A percentile compares a stretch with the other conserved stretches of the same genome.
Conservation (phyloP, 2,113 vertebrate genomes). For the Octodon degus region DNA sequence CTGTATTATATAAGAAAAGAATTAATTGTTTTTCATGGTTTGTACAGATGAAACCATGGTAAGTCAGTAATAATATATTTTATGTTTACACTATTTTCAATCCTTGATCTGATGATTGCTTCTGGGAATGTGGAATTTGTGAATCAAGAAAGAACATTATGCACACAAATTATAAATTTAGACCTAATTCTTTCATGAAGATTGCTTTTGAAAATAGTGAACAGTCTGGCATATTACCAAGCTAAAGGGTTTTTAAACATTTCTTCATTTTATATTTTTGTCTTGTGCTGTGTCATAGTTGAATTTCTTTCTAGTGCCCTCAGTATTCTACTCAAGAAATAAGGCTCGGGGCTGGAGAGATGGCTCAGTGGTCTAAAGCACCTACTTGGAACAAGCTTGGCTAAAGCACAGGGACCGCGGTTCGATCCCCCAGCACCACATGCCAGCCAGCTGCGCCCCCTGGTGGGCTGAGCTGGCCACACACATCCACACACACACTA, state of each 20-base stretch:
- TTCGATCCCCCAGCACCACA: too few species aligned
- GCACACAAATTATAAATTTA: background rate
- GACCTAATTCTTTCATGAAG: conserved; percentile 2
- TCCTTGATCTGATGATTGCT: background rate
- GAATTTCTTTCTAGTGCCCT: background rate
- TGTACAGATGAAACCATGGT: background rate
- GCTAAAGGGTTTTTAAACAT: background rate
- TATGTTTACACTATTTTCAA: background rate
- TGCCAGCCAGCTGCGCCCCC: too few species aligned
- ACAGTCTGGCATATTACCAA: background rate
- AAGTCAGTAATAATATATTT: too few species aligned
- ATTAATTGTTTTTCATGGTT: background rate
- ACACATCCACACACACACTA: too few species aligned
- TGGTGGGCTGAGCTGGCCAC: too few species aligned
- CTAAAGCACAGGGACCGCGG: too few species aligned
- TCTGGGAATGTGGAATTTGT: background rate
- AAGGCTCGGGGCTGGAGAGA: too few species aligned
- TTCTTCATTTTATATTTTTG: background rate
- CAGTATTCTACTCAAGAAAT: background rate
- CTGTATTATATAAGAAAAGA: background rate
- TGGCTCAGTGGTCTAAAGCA: too few species aligned
- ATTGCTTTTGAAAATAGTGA: background rate
- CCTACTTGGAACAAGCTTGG: too few species aligned
- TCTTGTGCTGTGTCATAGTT: background rate
- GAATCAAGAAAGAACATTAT: background rate